Conservation (phyloP, 2,797 vertebrate genomes). For the Phataginus tricuspis region DNA sequence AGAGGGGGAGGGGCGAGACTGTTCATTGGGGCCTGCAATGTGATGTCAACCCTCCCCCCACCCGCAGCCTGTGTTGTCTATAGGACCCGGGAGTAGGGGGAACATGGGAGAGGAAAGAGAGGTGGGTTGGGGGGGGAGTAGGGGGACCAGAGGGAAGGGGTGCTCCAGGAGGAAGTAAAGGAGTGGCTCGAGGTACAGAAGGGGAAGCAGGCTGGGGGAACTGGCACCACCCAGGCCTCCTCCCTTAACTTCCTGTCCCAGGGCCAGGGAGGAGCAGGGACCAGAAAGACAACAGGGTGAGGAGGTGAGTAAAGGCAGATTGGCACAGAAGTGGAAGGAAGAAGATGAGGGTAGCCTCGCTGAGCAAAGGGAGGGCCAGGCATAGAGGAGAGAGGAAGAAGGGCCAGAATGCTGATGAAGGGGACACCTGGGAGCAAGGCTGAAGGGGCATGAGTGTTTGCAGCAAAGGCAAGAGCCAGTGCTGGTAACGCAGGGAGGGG, state of each 20-base stretch:
- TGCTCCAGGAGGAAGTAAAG: slow-evolving; percentile 66
- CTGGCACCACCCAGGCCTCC: slow-evolving; percentile 68
- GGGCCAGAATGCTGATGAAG: background rate
- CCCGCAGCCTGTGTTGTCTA: slow-evolving; percentile 49
- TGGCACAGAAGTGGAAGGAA: background rate
- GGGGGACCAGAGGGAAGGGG: slow-evolving; percentile 50
- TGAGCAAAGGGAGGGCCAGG: slow-evolving; percentile 31
- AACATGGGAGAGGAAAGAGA: slow-evolving; percentile 65
- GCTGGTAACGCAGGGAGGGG: background rate
- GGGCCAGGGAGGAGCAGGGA: slow-evolving; percentile 67
- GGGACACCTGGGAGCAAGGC: background rate
- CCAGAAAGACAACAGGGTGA: slow-evolving; percentile 70
- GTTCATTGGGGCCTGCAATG: slow-evolving; percentile 71
- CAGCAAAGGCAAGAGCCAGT: background rate
- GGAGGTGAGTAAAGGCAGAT: slow-evolving; percentile 53
- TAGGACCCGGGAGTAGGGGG: slow-evolving; percentile 22
- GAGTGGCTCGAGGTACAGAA: slow-evolving; percentile 66
- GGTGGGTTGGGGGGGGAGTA: slow-evolving; percentile 38
- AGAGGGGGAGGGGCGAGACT: slow-evolving; percentile 80
- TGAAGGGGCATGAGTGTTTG: background rate
- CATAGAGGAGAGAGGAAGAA: background rate
- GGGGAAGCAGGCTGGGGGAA: slow-evolving; percentile 65
- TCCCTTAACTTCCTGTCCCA: slow-evolving; percentile 80
- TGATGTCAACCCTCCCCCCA: slow-evolving; percentile 61
- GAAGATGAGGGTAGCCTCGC: slow-evolving; percentile 20